A percentile compares a stretch with the other conserved stretches of the same genome.
Conservation (phyloP, 2,797 vertebrate species). For the Decapterus maruadsi region DNA sequence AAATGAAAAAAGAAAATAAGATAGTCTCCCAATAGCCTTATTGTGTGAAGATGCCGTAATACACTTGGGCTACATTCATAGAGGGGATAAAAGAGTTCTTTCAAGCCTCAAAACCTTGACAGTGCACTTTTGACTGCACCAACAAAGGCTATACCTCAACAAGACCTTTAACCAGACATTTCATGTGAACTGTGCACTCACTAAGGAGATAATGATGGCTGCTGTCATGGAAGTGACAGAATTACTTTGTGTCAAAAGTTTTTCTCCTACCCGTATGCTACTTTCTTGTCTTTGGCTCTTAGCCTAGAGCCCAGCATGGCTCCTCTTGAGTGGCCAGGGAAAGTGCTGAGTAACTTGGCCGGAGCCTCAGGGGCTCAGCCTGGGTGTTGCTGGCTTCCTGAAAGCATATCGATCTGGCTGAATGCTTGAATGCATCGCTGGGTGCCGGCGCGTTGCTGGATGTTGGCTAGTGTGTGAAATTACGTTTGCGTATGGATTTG, state of each 20-base stretch:
- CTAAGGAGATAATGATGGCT: slow-evolving; percentile 50
- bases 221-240: slow-evolving; percentile 49
- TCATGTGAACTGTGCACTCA: slow-evolving; percentile 45
- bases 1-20: not conserved
- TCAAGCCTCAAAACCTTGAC: slow-evolving; percentile 2
- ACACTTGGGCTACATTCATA: too few relatives aligned
- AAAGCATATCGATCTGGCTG: slow-evolving; percentile 69
- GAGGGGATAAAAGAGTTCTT: not conserved
- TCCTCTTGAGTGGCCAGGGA: slow-evolving; percentile 60
- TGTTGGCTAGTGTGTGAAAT: slow-evolving; percentile 50
- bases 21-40: not conserved
- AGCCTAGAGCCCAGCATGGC: slow-evolving; percentile 55
- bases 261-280: slow-evolving; percentile 33
- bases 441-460: slow-evolving; percentile 40
- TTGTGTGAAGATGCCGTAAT: not conserved
- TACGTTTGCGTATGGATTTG: slow-evolving; percentile 48
- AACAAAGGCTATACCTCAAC: slow-evolving; percentile 30
- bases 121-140: slow-evolving; percentile 15
- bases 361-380: slow-evolving; percentile 63
- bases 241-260: slow-evolving; percentile 69
- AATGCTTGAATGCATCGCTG: slow-evolving; percentile 51
- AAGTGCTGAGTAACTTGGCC: slow-evolving; percentile 76
- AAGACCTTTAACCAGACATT: slow-evolving; percentile 38
- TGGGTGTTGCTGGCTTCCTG: slow-evolving; percentile 69
- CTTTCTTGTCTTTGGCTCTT: slow-evolving; percentile 53